Percentiles rank a stretch among this genome's conserved stretches.
phyloP scores from a whole-genome alignment of 2,888 invertebrate species.

The Ashinkailepas kermadecensis region DNA sequence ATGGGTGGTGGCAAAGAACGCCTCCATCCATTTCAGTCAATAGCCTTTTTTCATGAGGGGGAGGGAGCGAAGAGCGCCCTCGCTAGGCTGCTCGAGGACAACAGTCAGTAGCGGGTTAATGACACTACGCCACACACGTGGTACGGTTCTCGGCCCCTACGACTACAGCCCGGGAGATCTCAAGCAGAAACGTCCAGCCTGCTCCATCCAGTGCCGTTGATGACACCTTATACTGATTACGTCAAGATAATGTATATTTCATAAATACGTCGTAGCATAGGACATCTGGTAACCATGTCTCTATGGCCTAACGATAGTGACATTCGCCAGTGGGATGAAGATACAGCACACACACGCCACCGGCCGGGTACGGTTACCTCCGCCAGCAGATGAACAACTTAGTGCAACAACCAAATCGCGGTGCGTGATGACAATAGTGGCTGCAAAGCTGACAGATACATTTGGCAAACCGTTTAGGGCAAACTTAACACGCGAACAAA shows the following conservation, averaged over 20 bases:
- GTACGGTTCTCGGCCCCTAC: too few species aligned
- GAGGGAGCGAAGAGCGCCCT: too few species aligned
- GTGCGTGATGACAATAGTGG: not conserved
- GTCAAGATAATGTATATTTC: conserved; percentile 2
- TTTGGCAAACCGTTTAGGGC: not conserved
- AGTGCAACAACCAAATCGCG: not conserved
- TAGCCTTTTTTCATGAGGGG: too few species aligned
- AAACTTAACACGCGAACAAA: not conserved
- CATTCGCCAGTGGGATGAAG: not conserved
- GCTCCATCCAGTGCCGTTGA: too few species aligned
- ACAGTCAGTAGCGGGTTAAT: too few species aligned
- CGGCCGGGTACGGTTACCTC: not conserved
- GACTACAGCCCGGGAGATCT: too few species aligned
- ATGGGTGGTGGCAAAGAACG: too few species aligned
- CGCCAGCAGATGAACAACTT: not conserved
- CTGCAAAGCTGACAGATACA: not conserved
- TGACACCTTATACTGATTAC: too few species aligned
- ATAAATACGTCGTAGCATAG: not conserved
- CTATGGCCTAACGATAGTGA: not conserved
- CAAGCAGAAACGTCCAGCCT: too few species aligned
- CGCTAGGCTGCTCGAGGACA: too few species aligned
- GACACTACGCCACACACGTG: too few species aligned
- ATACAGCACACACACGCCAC: not conserved
- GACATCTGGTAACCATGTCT: conserved; percentile 6
- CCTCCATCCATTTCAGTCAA: too few species aligned